Evolutionary conservation across 37 sponge, comb jelly and placozoan genomes (phyloP).

Genomic region (Eunapius fragilis): DNA sequence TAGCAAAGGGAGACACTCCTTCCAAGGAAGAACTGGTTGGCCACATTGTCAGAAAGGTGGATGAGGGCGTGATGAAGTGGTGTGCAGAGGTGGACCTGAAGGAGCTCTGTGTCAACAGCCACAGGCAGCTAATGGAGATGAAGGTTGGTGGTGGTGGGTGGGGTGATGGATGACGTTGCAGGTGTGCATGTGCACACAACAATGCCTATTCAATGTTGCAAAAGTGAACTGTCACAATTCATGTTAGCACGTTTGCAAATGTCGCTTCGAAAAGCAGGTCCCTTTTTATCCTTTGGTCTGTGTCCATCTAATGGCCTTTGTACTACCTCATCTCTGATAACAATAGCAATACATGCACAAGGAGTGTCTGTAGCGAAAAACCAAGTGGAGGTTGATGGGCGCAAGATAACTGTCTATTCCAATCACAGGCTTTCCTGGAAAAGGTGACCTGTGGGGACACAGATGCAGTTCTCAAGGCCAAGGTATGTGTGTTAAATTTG

Average conservation of each 20-base stretch:
- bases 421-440: background rate
- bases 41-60: conserved; percentile 36
- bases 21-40: conserved; percentile 60
- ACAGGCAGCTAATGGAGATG: conserved; percentile 61
- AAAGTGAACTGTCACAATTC: too few relatives aligned
- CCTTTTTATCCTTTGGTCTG: too few relatives aligned
- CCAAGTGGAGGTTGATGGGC: too few relatives aligned
- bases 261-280: too few relatives aligned
- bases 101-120: conserved; percentile 34
- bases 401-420: background rate
- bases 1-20: conserved; percentile 1
- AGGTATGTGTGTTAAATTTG: too few relatives aligned
- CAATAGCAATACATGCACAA: too few relatives aligned
- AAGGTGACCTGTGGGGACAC: too few relatives aligned
- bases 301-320: too few relatives aligned
- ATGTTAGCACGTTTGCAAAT: too few relatives aligned
- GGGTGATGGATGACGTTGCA: background rate
- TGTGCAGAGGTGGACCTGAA: conserved; percentile 33
- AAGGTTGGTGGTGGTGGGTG: conserved; percentile 33
- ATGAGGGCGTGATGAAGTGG: conserved; percentile 43
- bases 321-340: too few relatives aligned
- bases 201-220: background rate
- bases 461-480: too few relatives aligned
- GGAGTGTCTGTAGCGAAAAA: too few relatives aligned
- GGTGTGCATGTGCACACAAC: background rate